Base-by-base conservation (phyloP, 2,888 invertebrate species). In the Augochlorella aurata region DNA sequence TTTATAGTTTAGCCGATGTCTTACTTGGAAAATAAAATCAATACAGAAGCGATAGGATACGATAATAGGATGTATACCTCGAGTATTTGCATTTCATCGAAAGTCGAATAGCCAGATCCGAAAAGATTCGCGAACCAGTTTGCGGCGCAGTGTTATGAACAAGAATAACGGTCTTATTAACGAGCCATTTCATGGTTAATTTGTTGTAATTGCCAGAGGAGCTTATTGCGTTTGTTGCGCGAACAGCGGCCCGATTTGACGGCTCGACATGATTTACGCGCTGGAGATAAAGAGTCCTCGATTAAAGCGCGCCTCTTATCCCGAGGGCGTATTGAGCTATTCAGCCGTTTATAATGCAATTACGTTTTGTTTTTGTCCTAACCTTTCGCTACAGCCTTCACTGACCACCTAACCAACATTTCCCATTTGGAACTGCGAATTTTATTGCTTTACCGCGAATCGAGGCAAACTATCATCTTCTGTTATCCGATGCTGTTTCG, bases 131-230 rank as follows among this genome's bases (percentile, higher is more conserved):
- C 24, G 14, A 8, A 38, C 61, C 29, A 65, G 21, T 50, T 45
- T 45, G 14, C 12, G 54, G 47, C 24, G 45, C 44, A 73, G 61
- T 67, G 65, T 82, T 69, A 50, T 29, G 47, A 47, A 45, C 66
- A 70, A 66, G 61, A 73, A 38, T 65, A 54, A 70, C 52, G 54
- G 61, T 77, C 79, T 75, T 81, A 82, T 82, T 82, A 79, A 75
- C 58, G 54, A 69, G 50, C 52, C 74, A 80, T 83, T 85, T 82
- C 78, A 84, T 49, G 61, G 76, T 84, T 84, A 78, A 81, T 82
- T 74, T 74, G 52, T 71, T 21, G 71, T 78, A 77, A 85, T 84
- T 84, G 77, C 80, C 69, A n/a, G 67, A 21, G 24, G 47, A 72
- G 72, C 76, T 74, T 29, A 21, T 82, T 63, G 38, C 66, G 61